Percentiles rank a stretch among this genome's conserved stretches.
phyloP scores from a whole-genome alignment of 2,113 vertebrate genomes.

The Gopherus flavomarginatus region DNA sequence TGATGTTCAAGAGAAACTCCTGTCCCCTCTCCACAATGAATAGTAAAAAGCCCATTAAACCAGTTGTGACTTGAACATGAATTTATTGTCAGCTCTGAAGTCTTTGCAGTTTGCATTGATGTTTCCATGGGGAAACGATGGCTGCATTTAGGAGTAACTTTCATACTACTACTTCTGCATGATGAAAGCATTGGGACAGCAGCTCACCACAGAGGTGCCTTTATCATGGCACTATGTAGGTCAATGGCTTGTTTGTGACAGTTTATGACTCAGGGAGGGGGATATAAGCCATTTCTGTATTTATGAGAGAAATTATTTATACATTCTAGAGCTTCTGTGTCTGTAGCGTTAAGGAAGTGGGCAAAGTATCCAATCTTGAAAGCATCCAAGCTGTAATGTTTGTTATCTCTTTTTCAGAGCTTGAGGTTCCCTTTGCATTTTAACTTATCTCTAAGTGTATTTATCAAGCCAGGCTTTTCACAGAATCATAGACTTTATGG shows the following conservation, averaged over 20 bases:
- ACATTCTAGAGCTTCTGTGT: neutral
- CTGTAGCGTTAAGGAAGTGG: neutral
- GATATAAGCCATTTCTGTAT: neutral
- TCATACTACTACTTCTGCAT: neutral
- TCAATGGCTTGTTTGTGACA: conserved; percentile 37
- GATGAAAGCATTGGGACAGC: neutral
- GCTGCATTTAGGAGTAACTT: conserved; percentile 19
- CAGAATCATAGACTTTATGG: too few relatives aligned
- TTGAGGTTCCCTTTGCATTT: conserved; percentile 40
- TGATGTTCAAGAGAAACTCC: neutral
- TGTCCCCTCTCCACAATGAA: neutral
- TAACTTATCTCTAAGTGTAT: conserved; percentile 42
- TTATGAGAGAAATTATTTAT: neutral
- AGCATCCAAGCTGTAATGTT: neutral
- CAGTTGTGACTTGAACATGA: conserved; percentile 16
- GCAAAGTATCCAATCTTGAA: neutral
- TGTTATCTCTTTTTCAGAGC: neutral
- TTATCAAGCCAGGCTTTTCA: conserved; percentile 51
- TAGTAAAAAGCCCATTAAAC: conserved; percentile 15
- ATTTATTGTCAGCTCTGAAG: neutral
- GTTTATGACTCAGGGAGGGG: neutral
- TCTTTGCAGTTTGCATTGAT: neutral
- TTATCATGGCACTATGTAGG: neutral
- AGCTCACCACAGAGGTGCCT: neutral
- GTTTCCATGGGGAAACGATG: conserved; percentile 2